Base-by-base conservation (phyloP, 2,888 invertebrate species). In the Melanophora roralis region DNA sequence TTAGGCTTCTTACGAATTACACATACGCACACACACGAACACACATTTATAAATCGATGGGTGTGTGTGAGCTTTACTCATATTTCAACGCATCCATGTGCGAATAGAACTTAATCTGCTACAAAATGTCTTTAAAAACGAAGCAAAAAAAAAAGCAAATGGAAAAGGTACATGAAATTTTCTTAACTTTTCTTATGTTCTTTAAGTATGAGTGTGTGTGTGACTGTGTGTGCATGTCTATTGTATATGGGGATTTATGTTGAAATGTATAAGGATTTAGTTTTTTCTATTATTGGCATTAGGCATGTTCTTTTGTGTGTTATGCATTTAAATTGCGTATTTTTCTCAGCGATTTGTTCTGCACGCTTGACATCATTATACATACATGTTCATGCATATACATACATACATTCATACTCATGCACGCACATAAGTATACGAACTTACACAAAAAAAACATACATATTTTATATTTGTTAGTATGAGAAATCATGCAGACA, bases 251-350 rank as follows among this genome's bases (percentile, higher is more conserved):
- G 90, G 90, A 89, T 89, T 89, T 89, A 88, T 89, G 87, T 85
- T 86, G 86, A 77, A 71, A 71, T 71, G 71, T 79, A 80, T 76
- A 34, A 72, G 90, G 89, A 89, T 89, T 89, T 89, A 81, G 86
- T 88, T 89, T 80, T 88, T 89, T 89, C 90, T 89, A 89, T 89
- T 89, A 89, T 90, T 89, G 90, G 90, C 87, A 89, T 89, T 89
- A 89, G 89, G 88, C 89, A 87, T 87, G 86, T 87, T 88, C 88
- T 89, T 80, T 87, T 89, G 90, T 89, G 89, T 89, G 89, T 89
- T 89, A 89, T 89, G 89, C 89, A 89, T 89, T 89, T 89, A 89
- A 89, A 89, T 89, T 89, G 88, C 89, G 89, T 89, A 88, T 88
- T 89, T 89, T 89, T 88, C 89, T 88, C 86, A 88, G 86, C 89